Conservation (phyloP, 2,888 invertebrate species). For the Pachycephus smyrnensis region DNA sequence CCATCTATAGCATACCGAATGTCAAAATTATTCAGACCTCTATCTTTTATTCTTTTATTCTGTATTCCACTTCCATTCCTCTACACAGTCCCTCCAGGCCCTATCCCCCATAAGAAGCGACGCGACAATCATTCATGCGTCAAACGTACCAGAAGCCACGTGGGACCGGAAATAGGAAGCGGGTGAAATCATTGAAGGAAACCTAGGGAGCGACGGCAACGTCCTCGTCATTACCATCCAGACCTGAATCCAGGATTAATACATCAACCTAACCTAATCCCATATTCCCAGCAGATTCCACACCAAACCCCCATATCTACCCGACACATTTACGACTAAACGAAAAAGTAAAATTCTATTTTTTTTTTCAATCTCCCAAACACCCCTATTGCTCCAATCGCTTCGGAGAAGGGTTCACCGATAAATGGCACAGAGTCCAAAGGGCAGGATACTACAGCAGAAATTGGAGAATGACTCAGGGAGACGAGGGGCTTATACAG, state of each 20-base stretch:
- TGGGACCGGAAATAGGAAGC: not conserved
- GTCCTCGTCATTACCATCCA: not conserved
- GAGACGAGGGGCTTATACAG: not conserved
- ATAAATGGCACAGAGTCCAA: not conserved
- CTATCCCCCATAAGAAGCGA: not conserved
- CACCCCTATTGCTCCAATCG: not conserved
- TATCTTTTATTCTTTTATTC: not conserved
- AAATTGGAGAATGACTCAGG: not conserved
- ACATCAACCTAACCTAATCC: not conserved
- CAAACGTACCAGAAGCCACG: not conserved
- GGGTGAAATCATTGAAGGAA: not conserved
- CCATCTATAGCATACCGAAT: not conserved
- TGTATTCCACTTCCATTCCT: not conserved
- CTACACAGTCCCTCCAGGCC: not conserved
- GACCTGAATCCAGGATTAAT: not conserved
- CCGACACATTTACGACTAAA: not conserved
- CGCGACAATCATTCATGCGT: not conserved
- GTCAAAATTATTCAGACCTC: not conserved
- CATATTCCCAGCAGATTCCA: not conserved
- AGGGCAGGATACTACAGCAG: not conserved
- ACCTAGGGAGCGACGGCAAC: not conserved
- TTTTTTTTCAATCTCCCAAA: not conserved
- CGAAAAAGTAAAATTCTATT: not conserved
- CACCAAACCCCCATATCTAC: not conserved
- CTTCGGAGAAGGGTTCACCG: not conserved